phyloP scores from a whole-genome alignment of 2,888 invertebrate genomes.

The Nomada flava region DNA sequence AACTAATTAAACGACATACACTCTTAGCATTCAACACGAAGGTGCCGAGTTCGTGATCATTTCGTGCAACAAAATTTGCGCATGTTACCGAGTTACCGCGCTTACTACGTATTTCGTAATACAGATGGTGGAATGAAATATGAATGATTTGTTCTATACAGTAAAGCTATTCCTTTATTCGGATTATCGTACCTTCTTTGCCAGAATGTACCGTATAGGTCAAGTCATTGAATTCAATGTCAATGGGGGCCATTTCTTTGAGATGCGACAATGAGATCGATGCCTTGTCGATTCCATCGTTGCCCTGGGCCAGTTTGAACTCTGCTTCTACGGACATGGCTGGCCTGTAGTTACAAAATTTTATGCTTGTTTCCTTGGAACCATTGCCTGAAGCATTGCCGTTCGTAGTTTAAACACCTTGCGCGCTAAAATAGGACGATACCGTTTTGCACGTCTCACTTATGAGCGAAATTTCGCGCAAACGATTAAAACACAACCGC shows the following conservation, averaged over 20 bases:
- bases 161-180: too few species aligned
- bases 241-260: constrained; percentile 89
- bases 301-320: not conserved
- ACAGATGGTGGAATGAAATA: too few species aligned
- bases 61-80: too few species aligned
- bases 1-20: too few species aligned
- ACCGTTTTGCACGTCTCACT: not conserved
- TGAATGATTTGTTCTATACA: too few species aligned
- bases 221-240: constrained; percentile 93
- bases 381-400: constrained; percentile 18
- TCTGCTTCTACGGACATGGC: constrained; percentile 29
- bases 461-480: not conserved
- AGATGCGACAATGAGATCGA: constrained; percentile 82
- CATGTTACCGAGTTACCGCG: too few species aligned
- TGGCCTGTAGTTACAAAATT: constrained; percentile 1
- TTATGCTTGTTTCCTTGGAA: constrained; percentile 6
- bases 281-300: not conserved
- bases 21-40: too few species aligned
- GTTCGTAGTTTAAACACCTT: not conserved
- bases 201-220: constrained; percentile 92
- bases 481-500: too few species aligned
- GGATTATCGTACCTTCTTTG: constrained; percentile 85
- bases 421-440: not conserved
- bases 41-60: too few species aligned
- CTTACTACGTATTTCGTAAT: too few species aligned